phyloP scores from a whole-genome alignment of 2,888 invertebrate species.

The Caenorhabditis sp. region DNA sequence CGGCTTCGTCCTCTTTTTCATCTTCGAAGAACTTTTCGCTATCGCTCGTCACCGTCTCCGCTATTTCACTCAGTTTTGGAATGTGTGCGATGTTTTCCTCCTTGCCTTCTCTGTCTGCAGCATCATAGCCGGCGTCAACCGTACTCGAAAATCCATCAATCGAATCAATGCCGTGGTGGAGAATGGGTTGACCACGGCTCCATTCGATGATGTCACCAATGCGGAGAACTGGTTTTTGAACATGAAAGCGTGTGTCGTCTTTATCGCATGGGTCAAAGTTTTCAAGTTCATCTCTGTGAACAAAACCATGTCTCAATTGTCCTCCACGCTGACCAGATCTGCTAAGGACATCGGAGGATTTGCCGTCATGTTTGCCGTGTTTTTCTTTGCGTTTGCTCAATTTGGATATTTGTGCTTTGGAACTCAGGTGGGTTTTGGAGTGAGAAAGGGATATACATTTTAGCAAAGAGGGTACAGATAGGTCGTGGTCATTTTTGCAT shows the following conservation, averaged over 20 bases:
- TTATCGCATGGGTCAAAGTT: constrained; percentile 89
- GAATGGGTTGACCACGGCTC: constrained; percentile 66
- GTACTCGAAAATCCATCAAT: constrained; percentile 84
- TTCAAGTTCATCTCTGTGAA: constrained; percentile 90
- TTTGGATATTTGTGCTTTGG: constrained; percentile 89
- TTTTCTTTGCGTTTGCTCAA: constrained; percentile 89
- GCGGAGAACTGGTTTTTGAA: constrained; percentile 87
- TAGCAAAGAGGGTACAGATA: too few relatives aligned
- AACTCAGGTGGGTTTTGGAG: constrained; percentile 84
- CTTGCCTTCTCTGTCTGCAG: constrained; percentile 85
- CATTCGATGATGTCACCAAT: constrained; percentile 86
- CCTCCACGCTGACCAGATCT: constrained; percentile 88
- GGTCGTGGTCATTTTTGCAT: too few relatives aligned
- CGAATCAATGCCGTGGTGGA: constrained; percentile 84
- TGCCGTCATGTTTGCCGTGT: constrained; percentile 89
- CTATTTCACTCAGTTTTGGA: constrained; percentile 87
- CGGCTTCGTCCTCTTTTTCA: constrained; percentile 85
- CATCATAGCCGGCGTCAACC: constrained; percentile 85
- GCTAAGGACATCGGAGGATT: constrained; percentile 88
- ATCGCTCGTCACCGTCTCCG: constrained; percentile 84
- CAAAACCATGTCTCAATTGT: constrained; percentile 89
- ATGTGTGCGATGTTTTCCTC: constrained; percentile 87
- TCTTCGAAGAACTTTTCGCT: constrained; percentile 86
- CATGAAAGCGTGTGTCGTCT: constrained; percentile 87
- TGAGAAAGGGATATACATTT: too few relatives aligned